Evolutionary conservation across 92 coral and sea anemone genomes (phyloP), one percentile per base, ranked within the genome.

Genomic region (Heliopora coerulea): DNA sequence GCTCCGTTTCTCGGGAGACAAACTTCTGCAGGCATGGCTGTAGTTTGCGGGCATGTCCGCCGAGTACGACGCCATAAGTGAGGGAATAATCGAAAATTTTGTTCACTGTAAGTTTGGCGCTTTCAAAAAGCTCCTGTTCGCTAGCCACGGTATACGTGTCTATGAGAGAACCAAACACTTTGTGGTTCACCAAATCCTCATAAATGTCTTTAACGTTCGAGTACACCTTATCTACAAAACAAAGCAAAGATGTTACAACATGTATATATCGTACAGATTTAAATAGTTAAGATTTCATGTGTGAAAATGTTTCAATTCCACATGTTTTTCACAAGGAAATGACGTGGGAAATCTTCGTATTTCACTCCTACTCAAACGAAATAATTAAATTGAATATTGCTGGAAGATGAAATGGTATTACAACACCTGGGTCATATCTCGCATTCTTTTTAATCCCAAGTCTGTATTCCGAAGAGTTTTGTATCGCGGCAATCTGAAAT

Each of bases 131-230:
- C 15, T 77, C 78, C 21, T 86, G 70, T 42, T 82, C 72, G 76
- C 97, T 91, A 4, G 96, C 91, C 6, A 90, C 97, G 8, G 96
- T 89, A 44, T 68, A 91, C 21, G 97, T 88, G 56, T 91, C 97
- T 3, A 91, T 77, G 13, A 91, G 86, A 14, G 90, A 78, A 7
- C 96, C 97, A 59, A 87, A 89, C 23, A 91, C 96, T 35, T 91
- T 88, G 0, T 96, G 96, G 54, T 80, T 89, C 8, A 78, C 79
- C 39, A 91, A 73, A 19, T 96, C 97, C 0, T 78, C 64, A 60
- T 87, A 89, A 13, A 89, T 88, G 40, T 89, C 96, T 42, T 85
- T 82, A 0, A 91, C 78, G 50, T 91, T 91, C 7, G 89, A 58
- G 81, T 91, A 91, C 18, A 19, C n/a, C 33, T 25, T 48, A 8